Evolutionary conservation across 2,113 vertebrate genomes (phyloP).

Genomic region (Kobus ellipsiprymnus): DNA sequence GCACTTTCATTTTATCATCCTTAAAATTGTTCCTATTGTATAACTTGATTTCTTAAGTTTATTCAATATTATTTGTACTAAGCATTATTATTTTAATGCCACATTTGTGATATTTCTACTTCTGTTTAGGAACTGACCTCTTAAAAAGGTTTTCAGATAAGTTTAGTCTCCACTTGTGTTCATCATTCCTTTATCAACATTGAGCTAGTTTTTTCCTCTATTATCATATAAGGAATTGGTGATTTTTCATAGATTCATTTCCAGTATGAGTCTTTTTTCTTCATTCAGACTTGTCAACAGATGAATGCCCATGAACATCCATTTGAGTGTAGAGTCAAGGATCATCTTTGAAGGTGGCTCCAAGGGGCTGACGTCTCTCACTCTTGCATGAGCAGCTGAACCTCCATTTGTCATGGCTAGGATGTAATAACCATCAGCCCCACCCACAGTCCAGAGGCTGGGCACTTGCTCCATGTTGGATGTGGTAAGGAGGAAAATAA

Average conservation of each 20-base stretch:
- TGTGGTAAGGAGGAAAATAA: not conserved
- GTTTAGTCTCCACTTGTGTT: conserved; percentile 14
- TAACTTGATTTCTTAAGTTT: not conserved
- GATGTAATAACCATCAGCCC: not conserved
- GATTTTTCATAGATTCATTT: conserved; percentile 50
- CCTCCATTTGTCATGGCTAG: not conserved
- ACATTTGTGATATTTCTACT: not conserved
- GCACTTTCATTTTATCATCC: not conserved
- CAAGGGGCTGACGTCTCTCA: not conserved
- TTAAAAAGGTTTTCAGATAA: not conserved
- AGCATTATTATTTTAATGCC: conserved; percentile 2
- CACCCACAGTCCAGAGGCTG: not conserved
- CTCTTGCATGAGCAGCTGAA: not conserved
- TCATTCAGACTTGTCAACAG: conserved; percentile 45
- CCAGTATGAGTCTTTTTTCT: conserved; percentile 32
- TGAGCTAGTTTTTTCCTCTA: not conserved
- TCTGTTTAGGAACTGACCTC: conserved; percentile 32
- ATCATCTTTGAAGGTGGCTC: not conserved
- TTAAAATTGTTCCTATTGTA: conserved; percentile 8
- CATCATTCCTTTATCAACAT: conserved; percentile 26
- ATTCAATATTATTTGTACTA: not conserved
- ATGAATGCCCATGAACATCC: not conserved
- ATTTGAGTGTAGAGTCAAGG: not conserved
- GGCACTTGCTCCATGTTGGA: not conserved
- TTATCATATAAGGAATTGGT: conserved; percentile 29